phyloP scores from a whole-genome alignment of 2,888 invertebrate genomes.

The Podotricha telesiphe region DNA sequence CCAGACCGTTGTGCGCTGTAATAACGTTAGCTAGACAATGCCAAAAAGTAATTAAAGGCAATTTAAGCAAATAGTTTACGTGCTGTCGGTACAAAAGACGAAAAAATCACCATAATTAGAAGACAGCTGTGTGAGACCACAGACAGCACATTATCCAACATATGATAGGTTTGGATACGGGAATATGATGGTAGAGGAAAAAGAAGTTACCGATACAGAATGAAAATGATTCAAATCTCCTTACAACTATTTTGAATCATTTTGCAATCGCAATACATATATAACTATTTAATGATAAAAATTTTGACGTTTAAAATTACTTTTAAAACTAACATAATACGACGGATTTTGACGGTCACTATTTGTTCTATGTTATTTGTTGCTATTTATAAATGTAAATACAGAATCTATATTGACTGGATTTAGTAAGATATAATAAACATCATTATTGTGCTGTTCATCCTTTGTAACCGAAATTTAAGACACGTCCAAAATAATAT shows the following conservation, averaged over 20 bases:
- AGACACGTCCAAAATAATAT: neutral
- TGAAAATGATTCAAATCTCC: no score
- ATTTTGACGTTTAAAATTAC: no score
- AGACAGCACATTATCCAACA: slow-evolving; percentile 67
- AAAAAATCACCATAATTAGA: slow-evolving; percentile 54
- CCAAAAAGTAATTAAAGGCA: slow-evolving; percentile 49
- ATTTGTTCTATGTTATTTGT: neutral
- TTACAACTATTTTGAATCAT: no score
- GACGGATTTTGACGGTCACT: no score
- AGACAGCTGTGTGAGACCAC: slow-evolving; percentile 52
- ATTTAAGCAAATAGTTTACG: slow-evolving; percentile 53
- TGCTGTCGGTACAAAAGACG: slow-evolving; percentile 54
- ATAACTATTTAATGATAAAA: no score
- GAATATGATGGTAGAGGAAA: slow-evolving; percentile 57
- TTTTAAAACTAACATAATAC: no score
- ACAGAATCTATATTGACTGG: no score
- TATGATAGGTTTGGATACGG: slow-evolving; percentile 62
- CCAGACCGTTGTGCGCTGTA: no score
- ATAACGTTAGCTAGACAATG: slow-evolving; percentile 20
- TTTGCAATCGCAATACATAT: no score
- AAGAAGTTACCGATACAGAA: slow-evolving; percentile 39
- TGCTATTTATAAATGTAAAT: no score
- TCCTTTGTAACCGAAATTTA: neutral
- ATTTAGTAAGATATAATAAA: neutral
- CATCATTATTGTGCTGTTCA: neutral